Conservation (phyloP, 2,888 invertebrate genomes). For the Rhamnusium bicolor region DNA sequence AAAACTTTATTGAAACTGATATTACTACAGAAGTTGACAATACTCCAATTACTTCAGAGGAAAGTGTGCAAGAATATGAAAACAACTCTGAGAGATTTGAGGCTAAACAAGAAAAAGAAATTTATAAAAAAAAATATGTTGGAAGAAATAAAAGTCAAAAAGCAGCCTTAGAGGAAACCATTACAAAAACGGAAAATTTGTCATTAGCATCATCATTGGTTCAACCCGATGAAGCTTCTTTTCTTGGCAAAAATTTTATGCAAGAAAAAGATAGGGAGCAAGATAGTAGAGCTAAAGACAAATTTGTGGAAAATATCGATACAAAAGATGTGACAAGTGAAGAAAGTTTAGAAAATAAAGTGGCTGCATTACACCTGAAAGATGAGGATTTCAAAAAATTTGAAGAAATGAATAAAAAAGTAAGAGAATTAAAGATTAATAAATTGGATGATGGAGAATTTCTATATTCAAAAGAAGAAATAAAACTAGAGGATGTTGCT, state of each 20-base stretch:
- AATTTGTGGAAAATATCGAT: slow-evolving; percentile 22
- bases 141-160: not conserved
- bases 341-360: slow-evolving; percentile 38
- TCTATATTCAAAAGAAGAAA: not conserved
- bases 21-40: not conserved
- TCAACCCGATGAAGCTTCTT: not conserved
- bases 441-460: not conserved
- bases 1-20: not conserved
- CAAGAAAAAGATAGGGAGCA: not conserved
- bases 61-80: slow-evolving; percentile 23
- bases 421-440: slow-evolving; percentile 3
- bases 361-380: slow-evolving; percentile 43
- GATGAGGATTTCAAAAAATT: slow-evolving; percentile 19
- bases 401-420: slow-evolving; percentile 14
- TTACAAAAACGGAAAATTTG: not conserved
- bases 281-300: not conserved
- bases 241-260: not conserved
- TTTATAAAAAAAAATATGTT: not conserved
- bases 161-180: slow-evolving; percentile 4
- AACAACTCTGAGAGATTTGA: not conserved
- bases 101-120: not conserved
- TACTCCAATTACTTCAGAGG: slow-evolving; percentile 22
- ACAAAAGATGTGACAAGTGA: slow-evolving; percentile 7
- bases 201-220: not conserved
- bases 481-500: not conserved